phyloP scores from a whole-genome alignment of 1,140 invertebrate genomes.

The Hypsibius dujardini region DNA sequence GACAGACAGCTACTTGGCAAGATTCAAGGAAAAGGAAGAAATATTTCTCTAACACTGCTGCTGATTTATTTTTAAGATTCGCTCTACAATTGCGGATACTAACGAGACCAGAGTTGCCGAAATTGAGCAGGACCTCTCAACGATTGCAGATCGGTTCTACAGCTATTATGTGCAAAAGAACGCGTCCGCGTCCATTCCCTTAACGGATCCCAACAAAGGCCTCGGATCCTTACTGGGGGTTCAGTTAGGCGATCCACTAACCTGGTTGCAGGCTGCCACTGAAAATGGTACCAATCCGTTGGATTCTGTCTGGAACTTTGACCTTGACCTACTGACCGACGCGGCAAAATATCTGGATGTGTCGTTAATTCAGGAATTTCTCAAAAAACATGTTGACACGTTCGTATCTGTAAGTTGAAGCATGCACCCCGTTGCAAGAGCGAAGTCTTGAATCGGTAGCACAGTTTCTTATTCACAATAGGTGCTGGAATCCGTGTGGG shows the following conservation, averaged over 20 bases:
- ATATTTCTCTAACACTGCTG: too few relatives aligned
- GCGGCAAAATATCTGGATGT: background rate
- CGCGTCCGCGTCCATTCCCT: background rate
- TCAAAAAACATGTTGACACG: slow-evolving; percentile 80
- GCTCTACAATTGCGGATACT: background rate
- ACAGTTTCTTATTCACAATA: too few relatives aligned
- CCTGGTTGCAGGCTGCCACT: background rate
- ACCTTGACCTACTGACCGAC: background rate
- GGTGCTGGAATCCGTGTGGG: too few relatives aligned
- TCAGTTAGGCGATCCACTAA: background rate
- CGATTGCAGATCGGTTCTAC: background rate
- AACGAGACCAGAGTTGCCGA: background rate
- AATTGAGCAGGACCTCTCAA: background rate
- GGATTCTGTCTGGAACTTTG: background rate
- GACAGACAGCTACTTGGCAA: too few relatives aligned
- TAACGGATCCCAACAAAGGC: background rate
- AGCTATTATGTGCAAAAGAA: slow-evolving; percentile 1
- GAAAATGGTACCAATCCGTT: background rate
- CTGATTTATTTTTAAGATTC: background rate
- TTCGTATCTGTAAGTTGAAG: too few relatives aligned
- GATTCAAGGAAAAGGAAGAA: too few relatives aligned
- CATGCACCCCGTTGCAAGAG: too few relatives aligned
- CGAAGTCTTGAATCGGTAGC: too few relatives aligned
- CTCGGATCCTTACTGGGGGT: background rate
- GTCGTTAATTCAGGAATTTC: background rate